Base-by-base conservation (phyloP, 2,797 vertebrate species). In the Coracias cyanogaster region DNA sequence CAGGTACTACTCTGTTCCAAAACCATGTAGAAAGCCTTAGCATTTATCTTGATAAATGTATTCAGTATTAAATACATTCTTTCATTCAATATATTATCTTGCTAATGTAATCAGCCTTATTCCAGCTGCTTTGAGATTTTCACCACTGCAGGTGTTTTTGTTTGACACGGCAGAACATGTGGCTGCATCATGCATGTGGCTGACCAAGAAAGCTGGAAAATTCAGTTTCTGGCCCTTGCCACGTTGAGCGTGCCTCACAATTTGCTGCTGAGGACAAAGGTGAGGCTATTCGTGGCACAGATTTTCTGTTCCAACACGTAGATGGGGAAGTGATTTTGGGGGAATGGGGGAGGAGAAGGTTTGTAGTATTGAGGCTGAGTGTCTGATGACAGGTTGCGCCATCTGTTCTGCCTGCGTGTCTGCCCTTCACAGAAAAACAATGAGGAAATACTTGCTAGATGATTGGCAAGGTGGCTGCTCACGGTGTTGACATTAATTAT, bases 371-470 rank as follows among this genome's bases (percentile, higher is more conserved):
- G 24, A 77, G 35, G 29, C 22, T 67, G 18, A 55, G 64, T 31
- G 85, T 70, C 55, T 89, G 80, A 80, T 73, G 82, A 71, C 31
- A 78, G 52, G n/a, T 90, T 96, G 76, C 61, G 3, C 52, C 79
- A 90, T 77, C 82, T 61, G 2, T 64, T 80, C 82, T 94, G 69
- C 69, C 58, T 48, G 6, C 49, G 1, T 46, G n/a, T 57, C 85
- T 87, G 22, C 76, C 35, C 52, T 31, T 2, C 69, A 54, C 49
- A 45, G 67, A 67, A 12, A 57, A 95, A 71, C 81, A 73, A 37
- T 94, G 86, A 93, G 41, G 93, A 96, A 95, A 94, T 83, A 91
- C 87, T 71, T 82, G 81, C 72, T 71, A 64, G 71, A 25, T 83
- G 79, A 57, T 91, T 85, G 84, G 43, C 15, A 87, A 85, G 72